Evolutionary conservation across 2,797 vertebrate genomes (phyloP).

Genomic region (Botia almorhae): DNA sequence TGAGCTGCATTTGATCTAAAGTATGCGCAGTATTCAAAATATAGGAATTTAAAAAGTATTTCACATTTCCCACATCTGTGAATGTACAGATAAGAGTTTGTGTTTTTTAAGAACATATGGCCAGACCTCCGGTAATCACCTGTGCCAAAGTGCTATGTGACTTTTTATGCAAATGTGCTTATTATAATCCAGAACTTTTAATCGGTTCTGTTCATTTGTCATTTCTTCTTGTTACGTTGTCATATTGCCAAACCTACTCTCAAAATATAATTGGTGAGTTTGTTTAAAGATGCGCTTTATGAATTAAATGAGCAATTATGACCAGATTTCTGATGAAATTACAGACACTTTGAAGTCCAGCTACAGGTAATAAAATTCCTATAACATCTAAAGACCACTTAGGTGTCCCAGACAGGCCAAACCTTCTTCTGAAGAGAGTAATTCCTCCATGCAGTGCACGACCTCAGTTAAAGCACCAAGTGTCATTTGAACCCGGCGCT

Average conservation of each 20-base stretch:
- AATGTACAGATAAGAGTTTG: not conserved
- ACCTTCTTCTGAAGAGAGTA: conserved; percentile 1
- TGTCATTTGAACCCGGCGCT: conserved; percentile 28
- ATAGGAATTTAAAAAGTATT: not conserved
- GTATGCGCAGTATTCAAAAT: not conserved
- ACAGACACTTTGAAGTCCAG: not conserved
- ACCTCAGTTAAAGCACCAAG: conserved; percentile 20
- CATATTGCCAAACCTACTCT: conserved; percentile 21
- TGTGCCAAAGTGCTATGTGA: not conserved
- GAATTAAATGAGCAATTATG: conserved; percentile 19
- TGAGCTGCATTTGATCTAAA: not conserved
- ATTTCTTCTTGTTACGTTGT: conserved; percentile 16
- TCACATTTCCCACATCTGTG: not conserved
- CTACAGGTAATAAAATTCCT: not conserved
- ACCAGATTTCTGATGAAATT: not conserved
- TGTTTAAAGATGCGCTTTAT: conserved; percentile 5
- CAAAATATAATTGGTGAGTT: conserved; percentile 25
- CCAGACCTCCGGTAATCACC: not conserved
- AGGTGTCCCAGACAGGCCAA: not conserved
- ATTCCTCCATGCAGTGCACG: not conserved
- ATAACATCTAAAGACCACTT: conserved; percentile 17
- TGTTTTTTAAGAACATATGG: not conserved
- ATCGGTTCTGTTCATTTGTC: not conserved
- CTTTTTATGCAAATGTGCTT: conserved; percentile 21
- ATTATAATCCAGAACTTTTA: conserved; percentile 29